Conservation (phyloP, 2,113 vertebrate genomes). For the Tenrec ecaudatus region DNA sequence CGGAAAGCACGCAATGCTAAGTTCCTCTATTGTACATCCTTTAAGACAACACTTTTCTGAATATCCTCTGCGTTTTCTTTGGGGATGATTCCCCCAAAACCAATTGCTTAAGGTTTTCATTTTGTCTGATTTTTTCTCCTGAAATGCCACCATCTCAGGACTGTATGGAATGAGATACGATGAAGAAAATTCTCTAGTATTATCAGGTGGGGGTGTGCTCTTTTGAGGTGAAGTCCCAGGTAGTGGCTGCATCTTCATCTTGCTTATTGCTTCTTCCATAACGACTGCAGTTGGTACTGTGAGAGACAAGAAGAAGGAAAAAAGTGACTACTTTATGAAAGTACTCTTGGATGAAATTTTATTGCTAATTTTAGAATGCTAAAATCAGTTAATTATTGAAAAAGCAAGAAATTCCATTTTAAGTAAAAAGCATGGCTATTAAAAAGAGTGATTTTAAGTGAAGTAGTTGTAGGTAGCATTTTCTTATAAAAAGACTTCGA, state of each 20-base stretch:
- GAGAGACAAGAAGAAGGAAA: constrained; percentile 43
- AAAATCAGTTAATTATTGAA: constrained; percentile 38
- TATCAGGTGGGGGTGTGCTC: neutral
- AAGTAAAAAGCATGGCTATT: constrained; percentile 40
- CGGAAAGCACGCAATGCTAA: constrained; percentile 73
- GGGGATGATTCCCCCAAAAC: constrained; percentile 71
- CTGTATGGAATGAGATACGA: neutral
- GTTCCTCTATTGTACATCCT: constrained; percentile 73
- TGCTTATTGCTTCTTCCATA: neutral
- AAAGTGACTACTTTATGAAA: constrained; percentile 50
- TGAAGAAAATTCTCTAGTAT: constrained; percentile 15
- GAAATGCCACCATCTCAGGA: constrained; percentile 3
- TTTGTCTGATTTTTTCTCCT: constrained; percentile 64
- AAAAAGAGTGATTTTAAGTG: constrained; percentile 1
- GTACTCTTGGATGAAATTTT: constrained; percentile 36
- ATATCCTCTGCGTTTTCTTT: constrained; percentile 74
- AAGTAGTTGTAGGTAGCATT: constrained; percentile 24
- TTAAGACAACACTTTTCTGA: constrained; percentile 78
- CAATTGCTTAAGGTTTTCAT: constrained; percentile 48
- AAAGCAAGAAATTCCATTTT: constrained; percentile 30
- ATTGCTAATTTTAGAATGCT: constrained; percentile 17
- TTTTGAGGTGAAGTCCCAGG: constrained; percentile 33
- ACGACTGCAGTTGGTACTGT: constrained; percentile 62
- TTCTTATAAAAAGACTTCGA: constrained; percentile 33
- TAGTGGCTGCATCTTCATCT: neutral